Base-by-base conservation (phyloP, 1,140 invertebrate genomes). In the Mya arenaria region DNA sequence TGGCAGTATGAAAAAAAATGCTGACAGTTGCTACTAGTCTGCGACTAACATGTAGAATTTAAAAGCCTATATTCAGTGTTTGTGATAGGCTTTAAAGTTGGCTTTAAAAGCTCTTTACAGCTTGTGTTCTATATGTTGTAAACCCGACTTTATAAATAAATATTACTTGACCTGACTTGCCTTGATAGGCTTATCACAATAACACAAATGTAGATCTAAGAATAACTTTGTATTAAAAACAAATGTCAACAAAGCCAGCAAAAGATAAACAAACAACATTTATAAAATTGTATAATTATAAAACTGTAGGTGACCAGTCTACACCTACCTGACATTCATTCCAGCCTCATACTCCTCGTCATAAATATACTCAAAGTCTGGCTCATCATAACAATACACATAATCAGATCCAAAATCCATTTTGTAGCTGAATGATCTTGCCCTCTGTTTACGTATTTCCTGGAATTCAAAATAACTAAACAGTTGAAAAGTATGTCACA, bases 321-420 rank as follows among this genome's bases (percentile, higher is more conserved):
- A 4, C 19, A 44, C 60, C 39, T 86, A 91, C 90, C 89, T 90
- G 52, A 90, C 52, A 25, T 84, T 63, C 89, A 92, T 91, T 80
- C 90, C 90, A 32, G 71, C n/a, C 13, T 87, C 85, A 75, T 87
- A 88, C 60, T 92, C 91, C 17, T 92, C 91, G 65, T 90, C 90
- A 30, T 90, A 92, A 13, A 92, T 86, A 62, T 82, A 86, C 82
- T 92, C 91, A 85, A 85, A 90, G 30, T 86, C 84, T 1, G 86
- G 84, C 10, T 68, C 34, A 0, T 85, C 83, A 71, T 89, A 88
- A 39, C 83, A 17, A 56, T 85, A 89, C 10, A 88, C 85, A 69
- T 82, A 86, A 28, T 84, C 77, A 28, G 88, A 89, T 2, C 82
- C 87, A 72, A 89, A 89, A 62, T 89, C 68, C 88, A 89, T 89